Conservation (phyloP, 2,113 vertebrate genomes). For the Piaya cayana region DNA sequence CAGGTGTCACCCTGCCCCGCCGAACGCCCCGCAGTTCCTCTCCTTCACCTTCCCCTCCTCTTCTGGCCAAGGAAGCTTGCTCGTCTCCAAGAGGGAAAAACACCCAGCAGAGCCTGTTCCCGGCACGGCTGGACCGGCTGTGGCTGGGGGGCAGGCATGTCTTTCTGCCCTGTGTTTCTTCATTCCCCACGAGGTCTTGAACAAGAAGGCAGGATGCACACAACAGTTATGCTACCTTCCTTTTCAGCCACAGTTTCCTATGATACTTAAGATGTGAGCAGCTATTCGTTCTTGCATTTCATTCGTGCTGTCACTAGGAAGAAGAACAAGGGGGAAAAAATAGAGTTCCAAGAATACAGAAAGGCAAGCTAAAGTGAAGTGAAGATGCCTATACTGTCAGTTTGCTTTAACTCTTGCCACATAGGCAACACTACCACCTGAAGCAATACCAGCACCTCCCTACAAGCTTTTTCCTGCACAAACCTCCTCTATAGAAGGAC, state of each 20-base stretch:
- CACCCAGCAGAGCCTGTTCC: too few species aligned
- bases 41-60: too few species aligned
- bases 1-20: not conserved
- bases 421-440: not conserved
- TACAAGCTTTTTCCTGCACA: not conserved
- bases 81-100: too few species aligned
- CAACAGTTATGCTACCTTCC: not conserved
- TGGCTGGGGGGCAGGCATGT: not conserved
- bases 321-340: not conserved
- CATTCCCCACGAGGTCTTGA: not conserved
- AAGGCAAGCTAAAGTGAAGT: not conserved
- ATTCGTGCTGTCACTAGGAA: not conserved
- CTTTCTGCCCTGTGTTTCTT: not conserved
- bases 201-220: not conserved
- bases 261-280: not conserved
- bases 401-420: not conserved
- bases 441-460: not conserved
- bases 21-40: not conserved
- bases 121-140: not conserved
- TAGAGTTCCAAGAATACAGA: not conserved
- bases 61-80: too few species aligned
- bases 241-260: not conserved
- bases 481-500: not conserved
- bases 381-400: not conserved
- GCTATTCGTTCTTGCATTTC: too few species aligned